Evolutionary conservation across 2,888 invertebrate species (phyloP).

Genomic region (Leucoma salicis): DNA sequence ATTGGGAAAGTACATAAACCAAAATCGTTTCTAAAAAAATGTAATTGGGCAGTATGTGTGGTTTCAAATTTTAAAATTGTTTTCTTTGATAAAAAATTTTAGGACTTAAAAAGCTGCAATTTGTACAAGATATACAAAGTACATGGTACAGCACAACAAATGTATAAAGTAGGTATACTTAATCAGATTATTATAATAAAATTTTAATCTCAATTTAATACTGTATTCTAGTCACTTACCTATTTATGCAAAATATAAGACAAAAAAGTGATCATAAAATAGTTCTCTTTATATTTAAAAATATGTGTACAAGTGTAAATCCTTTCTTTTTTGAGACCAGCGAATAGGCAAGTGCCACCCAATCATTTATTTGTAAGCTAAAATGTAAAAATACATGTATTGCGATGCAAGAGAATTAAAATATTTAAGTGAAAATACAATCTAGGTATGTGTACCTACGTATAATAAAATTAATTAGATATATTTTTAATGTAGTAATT

Average conservation of each 20-base stretch:
- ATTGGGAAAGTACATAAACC: conserved; percentile 25
- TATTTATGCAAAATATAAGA: conserved; percentile 59
- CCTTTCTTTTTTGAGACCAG: not conserved
- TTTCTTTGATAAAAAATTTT: conserved; percentile 29
- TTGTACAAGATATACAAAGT: conserved; percentile 35
- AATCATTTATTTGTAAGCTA: conserved; percentile 64
- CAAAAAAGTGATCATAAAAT: conserved; percentile 72
- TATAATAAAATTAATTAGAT: conserved; percentile 37
- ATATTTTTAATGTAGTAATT: not conserved
- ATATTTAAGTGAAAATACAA: conserved; percentile 65
- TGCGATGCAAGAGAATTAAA: conserved; percentile 82
- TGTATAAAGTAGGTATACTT: conserved; percentile 9
- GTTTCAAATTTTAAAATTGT: too few species aligned
- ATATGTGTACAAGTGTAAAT: not conserved
- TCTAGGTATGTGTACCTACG: conserved; percentile 55
- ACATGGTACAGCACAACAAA: too few species aligned
- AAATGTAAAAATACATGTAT: conserved; percentile 57
- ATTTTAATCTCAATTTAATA: conserved; percentile 38
- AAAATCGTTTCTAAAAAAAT: conserved; percentile 22
- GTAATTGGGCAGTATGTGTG: too few species aligned
- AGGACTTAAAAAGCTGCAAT: conserved; percentile 24
- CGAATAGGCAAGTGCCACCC: conserved; percentile 69
- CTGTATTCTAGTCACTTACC: conserved; percentile 48
- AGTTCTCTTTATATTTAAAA: conserved; percentile 40
- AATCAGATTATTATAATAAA: conserved; percentile 7